Evolutionary conservation across 2,888 invertebrate species (phyloP), one percentile per base, ranked within the genome.

Genomic region (Ornithoptera priamus): DNA sequence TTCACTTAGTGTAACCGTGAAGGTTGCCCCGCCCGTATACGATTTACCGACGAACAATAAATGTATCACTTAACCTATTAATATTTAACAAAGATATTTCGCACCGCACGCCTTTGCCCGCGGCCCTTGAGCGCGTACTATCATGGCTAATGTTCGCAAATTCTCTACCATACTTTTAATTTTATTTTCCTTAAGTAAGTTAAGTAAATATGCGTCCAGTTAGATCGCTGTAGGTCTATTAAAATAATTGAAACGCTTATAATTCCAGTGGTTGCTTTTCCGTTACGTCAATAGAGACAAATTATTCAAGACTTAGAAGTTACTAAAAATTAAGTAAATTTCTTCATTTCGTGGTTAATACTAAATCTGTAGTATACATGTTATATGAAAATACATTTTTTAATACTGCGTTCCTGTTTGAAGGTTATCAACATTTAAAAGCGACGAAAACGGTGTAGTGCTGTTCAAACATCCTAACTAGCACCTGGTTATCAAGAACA

Each of bases 1-100:
- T 64, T 72, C 75, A 76, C 80, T 80, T 80, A 79, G 78, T 74
- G 71, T 67, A 69, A 62, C 75, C 73, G 74, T 75, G 79, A 77
- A 77, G 77, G 74, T 73, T 69, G 62, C 69, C 71, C 73, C 24
- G 65, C 74, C 75, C 74, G 71, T 74, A 73, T 71, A 70, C 62
- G 56, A n/a, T 65, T 62, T 68, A 68, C 70, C 63, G 62, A 68
- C 62, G 69, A 71, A 68, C 72, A 67, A 69, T 71, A 71, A 72
- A 71, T 72, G 71, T 72, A 59, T 70, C 72, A 67, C 67, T 69
- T 71, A 71, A 72, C 68, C 42, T 73, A 71, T 67, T 72, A 67
- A 71, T 69, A 71, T 71, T 71, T 71, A 30, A 61, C 63, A 67
- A 65, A 39, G 67, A 59, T 63, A 63, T 71, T 70, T 71, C 46